phyloP scores from a whole-genome alignment of 1,140 invertebrate genomes.

The Drosophila tristis region DNA sequence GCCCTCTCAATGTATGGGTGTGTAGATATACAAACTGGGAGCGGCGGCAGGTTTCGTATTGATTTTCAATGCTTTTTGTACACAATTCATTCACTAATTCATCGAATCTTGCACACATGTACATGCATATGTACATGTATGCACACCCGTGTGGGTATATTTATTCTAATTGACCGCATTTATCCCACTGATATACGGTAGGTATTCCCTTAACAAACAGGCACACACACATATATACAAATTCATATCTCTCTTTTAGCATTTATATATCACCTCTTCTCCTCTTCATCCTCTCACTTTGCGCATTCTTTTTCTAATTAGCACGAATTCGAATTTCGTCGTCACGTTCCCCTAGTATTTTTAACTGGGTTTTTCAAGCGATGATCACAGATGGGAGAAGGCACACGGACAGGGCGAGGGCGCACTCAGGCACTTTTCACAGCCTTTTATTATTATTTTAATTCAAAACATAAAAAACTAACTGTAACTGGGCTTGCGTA shows the following conservation, averaged over 20 bases:
- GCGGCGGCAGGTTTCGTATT: conserved; percentile 78
- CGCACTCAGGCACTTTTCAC: conserved; percentile 35
- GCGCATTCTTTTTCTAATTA: conserved; percentile 75
- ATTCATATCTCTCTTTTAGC: conserved; percentile 38
- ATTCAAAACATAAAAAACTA: conserved; percentile 65
- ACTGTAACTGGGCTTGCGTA: conserved; percentile 59
- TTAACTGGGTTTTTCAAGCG: conserved; percentile 36
- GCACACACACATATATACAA: conserved; percentile 16
- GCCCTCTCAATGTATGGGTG: background rate
- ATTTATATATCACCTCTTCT: conserved; percentile 47
- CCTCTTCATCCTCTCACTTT: conserved; percentile 48
- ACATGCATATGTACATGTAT: too few relatives aligned
- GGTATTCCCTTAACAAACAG: conserved; percentile 44
- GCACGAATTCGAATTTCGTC: conserved; percentile 69
- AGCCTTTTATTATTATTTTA: conserved; percentile 38
- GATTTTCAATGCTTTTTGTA: conserved; percentile 79
- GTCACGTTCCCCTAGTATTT: conserved; percentile 52
- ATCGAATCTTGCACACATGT: conserved; percentile 41
- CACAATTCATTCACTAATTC: conserved; percentile 78
- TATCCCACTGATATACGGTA: conserved; percentile 38
- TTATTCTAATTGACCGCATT: conserved; percentile 74
- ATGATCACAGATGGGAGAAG: too few relatives aligned
- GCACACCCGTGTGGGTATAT: conserved; percentile 10
- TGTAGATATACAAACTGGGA: conserved; percentile 64
- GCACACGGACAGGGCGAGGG: conserved; percentile 5